Percentiles rank a stretch among this genome's conserved stretches.
Conservation (phyloP, 1,140 invertebrate genomes). For the Samia ricini region DNA sequence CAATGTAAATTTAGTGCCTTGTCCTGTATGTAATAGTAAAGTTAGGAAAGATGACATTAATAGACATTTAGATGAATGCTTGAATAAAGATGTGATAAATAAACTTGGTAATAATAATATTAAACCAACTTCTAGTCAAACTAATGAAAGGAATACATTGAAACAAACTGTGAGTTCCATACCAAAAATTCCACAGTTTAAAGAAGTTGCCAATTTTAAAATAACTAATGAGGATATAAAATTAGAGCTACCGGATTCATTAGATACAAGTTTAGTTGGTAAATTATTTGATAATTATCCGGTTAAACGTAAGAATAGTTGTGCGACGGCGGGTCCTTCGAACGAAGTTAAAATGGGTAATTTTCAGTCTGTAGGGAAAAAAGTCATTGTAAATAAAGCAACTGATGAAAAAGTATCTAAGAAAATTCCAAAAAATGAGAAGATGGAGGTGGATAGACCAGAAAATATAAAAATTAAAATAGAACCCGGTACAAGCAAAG, state of each 20-base stretch:
- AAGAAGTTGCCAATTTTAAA: slow-evolving; percentile 21
- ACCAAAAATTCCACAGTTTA: not conserved
- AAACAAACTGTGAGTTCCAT: not conserved
- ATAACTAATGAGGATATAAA: slow-evolving; percentile 12
- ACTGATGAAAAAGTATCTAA: not conserved
- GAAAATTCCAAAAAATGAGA: not conserved
- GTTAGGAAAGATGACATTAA: slow-evolving; percentile 70
- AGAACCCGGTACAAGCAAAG: slow-evolving; percentile 32
- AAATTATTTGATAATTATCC: not conserved
- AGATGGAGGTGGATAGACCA: not conserved
- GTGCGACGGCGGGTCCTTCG: too few relatives aligned
- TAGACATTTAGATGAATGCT: slow-evolving; percentile 78
- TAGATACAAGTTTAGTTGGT: not conserved
- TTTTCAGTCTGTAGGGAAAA: not conserved
- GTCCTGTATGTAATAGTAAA: slow-evolving; percentile 76
- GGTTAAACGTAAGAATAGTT: not conserved
- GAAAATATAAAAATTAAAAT: slow-evolving; percentile 21
- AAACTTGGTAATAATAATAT: slow-evolving; percentile 46
- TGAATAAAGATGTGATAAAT: slow-evolving; percentile 65
- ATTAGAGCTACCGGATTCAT: slow-evolving; percentile 4
- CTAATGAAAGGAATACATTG: not conserved
- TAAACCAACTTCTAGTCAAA: not conserved
- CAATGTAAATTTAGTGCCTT: slow-evolving; percentile 53
- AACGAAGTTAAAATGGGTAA: not conserved
- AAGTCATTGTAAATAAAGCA: not conserved